Base-by-base conservation (phyloP, 2,888 invertebrate species). In the Caenorhabditis sp. region DNA sequence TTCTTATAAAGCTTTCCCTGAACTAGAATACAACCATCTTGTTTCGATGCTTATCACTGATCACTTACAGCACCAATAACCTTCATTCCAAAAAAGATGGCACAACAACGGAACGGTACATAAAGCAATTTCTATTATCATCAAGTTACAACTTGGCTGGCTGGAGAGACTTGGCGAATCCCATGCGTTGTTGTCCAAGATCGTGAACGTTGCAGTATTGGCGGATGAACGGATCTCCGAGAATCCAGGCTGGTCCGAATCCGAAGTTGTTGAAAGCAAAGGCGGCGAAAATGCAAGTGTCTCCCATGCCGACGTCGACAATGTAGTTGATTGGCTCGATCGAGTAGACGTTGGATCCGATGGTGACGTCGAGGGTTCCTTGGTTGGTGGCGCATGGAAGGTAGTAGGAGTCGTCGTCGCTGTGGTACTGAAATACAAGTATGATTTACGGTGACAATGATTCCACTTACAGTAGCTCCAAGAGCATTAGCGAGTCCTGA, bases 171-270 rank as follows among this genome's bases (percentile, higher is more conserved):
- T 19, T 31, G 56, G 88, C 84, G 73, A 90, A 89, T 26, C 90
- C 88, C 72, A 89, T 86, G 24, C 80, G 84, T 75, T 88, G 83
- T 51, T 84, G 41, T 77, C 88, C 89, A 70, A 89, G 80, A 70
- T 90, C 88, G 83, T 89, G 85, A 80, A 87, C 69, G 58, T 88
- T 82, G 82, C 89, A 90, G 84, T 85, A 90, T 70, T 86, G 82
- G 44, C 88, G 83, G 84, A 88, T 86, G 79, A 82, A 88, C 63
- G 88, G 86, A 69, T 86, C 86, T 75, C 88, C 88, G 41, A 88
- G 79, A 49, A 87, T 85, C 85, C 85, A 88, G 49, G 82, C 66
- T 69, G 86, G 86, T 54, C 84, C 88, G 68, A 87, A 86, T 38
- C 88, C 88, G 41, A 81, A 85, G 77, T 72, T 83, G 72, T 80